These are phyloP conservation scores for Myotis findleyi DNA, from an alignment of 2,797 vertebrate species.

Conservation along the genomic window DNA sequence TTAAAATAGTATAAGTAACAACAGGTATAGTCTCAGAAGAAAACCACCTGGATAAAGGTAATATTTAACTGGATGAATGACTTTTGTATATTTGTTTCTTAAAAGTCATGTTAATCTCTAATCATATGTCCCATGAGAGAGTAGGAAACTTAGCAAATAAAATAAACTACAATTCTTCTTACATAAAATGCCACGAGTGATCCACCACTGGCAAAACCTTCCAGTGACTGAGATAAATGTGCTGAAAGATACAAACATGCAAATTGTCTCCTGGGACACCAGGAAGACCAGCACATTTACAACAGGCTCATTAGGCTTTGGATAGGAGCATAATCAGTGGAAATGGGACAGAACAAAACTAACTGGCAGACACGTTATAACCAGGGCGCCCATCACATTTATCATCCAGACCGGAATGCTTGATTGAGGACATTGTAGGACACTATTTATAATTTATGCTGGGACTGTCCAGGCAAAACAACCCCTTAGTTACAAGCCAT, in stretches of 20 bases:
- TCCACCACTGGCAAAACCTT: neutral
- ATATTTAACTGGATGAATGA: neutral
- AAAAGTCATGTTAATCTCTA: neutral
- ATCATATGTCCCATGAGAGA: neutral
- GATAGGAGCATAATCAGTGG: neutral
- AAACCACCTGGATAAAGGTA: neutral
- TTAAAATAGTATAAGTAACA: neutral
- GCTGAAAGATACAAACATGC: neutral
- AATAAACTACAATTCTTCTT: neutral
- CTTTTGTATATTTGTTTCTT: slow-evolving; percentile 2
- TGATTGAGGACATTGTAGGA: neutral
- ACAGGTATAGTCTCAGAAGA: neutral
- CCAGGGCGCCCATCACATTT: neutral
- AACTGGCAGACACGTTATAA: neutral
- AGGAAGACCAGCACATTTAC: neutral
- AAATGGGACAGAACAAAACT: slow-evolving; percentile 11
- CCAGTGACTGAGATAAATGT: neutral
- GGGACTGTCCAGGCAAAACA: neutral
- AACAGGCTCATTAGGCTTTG: neutral
- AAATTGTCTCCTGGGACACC: neutral
- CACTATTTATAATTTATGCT: neutral
- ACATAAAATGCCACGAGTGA: neutral
- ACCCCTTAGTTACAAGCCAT: neutral
- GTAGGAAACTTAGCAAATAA: neutral
- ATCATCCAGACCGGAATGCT: slow-evolving; percentile 8